Base-by-base conservation (phyloP, 2,797 vertebrate genomes). In the Rhinogobio ventralis region DNA sequence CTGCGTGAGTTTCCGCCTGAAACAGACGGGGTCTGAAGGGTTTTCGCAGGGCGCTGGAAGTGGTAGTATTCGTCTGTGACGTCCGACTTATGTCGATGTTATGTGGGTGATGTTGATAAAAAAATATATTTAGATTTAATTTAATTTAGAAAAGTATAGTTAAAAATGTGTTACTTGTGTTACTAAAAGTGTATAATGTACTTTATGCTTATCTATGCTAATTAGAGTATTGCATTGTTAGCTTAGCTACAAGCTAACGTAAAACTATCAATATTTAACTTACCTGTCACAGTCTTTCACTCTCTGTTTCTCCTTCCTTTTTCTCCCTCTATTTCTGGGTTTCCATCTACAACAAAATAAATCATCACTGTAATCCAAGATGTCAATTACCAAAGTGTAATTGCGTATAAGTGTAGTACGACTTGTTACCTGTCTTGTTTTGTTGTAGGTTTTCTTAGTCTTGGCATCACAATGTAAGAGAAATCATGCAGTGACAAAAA, bases 221-320 rank as follows among this genome's bases (percentile, higher is more conserved):
- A 62, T 39, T 45, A 42, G n/a, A 42, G n/a, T 28, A 45, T 7
- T 62, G 7, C 10, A 64, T 39, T 57, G 17, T 11, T 77, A 45
- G 23, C n/a, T 77, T 57, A 42, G n/a, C 19, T 17, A 60, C 33
- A 28, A 42, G 72, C 19, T 36, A 75, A 53, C 9, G 39, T 46
- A 25, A 36, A 60, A 78, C 36, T 10, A 19, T 79, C 36, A 15
- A 33, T 64, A 45, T 28, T 76, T 1, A 87, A 94, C 91, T 96
- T 93, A 97, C 97, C 94, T 93, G 90, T 96, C 96, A 92, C 97
- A 98, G 86, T 96, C 95, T 95, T 96, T 97, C 57, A 82, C 86
- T 95, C 92, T 96, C 91, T 95, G 96, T 93, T 93, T 96, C 86
- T 96, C 96, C 93, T 96, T 96, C 92, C 95, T 97, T 93, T 94